Percentiles rank a stretch among this genome's conserved stretches.
These are phyloP conservation scores for Oostethus manadensis DNA, from an alignment of 2,113 vertebrate species.

Conservation along the genomic window DNA sequence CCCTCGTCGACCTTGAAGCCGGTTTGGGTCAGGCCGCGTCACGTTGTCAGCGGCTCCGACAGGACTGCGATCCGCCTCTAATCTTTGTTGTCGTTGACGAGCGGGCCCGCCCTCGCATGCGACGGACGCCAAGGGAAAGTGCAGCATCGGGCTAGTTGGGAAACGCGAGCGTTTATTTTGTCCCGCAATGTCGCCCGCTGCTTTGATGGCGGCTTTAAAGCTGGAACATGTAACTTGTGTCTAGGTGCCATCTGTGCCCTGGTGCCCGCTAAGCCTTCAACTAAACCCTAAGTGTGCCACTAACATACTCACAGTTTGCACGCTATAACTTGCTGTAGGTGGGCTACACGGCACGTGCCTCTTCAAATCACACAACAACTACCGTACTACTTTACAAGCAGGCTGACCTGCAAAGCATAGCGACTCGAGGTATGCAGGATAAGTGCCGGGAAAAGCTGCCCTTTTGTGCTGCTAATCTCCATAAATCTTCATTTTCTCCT, in stretches of 20 bases:
- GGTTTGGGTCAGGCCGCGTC: constrained; percentile 23
- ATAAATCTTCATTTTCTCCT: too few relatives aligned
- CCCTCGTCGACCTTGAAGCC: constrained; percentile 47
- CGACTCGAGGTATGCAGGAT: too few relatives aligned
- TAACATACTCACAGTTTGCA: neutral
- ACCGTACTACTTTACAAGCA: too few relatives aligned
- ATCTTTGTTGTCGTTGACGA: constrained; percentile 63
- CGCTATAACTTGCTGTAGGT: neutral
- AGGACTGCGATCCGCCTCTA: constrained; percentile 42
- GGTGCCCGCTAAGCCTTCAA: neutral
- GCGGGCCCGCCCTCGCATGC: constrained; percentile 1
- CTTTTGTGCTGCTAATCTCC: too few relatives aligned
- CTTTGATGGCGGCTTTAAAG: constrained; percentile 43
- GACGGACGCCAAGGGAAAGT: too few relatives aligned
- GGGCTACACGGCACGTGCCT: too few relatives aligned
- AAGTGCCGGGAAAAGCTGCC: too few relatives aligned
- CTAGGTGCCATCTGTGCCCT: constrained; percentile 3
- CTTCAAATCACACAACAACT: too few relatives aligned
- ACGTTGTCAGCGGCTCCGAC: constrained; percentile 35
- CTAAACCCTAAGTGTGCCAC: constrained; percentile 5
- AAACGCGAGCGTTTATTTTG: neutral
- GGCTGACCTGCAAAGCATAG: too few relatives aligned
- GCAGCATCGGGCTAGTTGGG: too few relatives aligned
- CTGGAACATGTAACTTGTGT: constrained; percentile 33
- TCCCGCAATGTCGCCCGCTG: constrained; percentile 21